Evolutionary conservation across 1,140 invertebrate species (phyloP), one percentile per base, ranked within the genome.

Genomic region (Thalassaphorura encarpata): DNA sequence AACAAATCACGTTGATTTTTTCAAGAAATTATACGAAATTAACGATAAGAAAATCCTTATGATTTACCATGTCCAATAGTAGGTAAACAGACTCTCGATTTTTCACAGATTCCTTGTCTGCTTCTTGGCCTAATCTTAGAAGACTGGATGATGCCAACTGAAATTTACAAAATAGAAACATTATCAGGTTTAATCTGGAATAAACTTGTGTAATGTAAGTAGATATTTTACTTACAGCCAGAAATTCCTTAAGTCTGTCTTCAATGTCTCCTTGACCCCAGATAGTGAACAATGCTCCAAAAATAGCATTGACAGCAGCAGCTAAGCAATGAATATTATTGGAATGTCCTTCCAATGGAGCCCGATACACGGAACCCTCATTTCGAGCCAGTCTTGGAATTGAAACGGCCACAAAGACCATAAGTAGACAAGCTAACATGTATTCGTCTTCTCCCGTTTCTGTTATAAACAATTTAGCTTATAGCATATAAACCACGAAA

Each of bases 241-340:
- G 73, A 70, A 99, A 99, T 71, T 99, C 97, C 68, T 98, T 97
- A 80, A 99, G 89, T 56, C 96, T 80, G 68, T 96, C 92, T 68
- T 96, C 92, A 63, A 96, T 93, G 70, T 99, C 97, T 23, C 86
- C 88, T 67, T 88, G 84, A 2, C 87, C 89, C 70, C 92, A 92
- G 53, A 97, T 87, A 1, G 90, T 93, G 68, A 99, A 99, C 21
- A 99, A 70, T 1, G 95, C 94, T 21, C 88, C 92, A 68, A 97
- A 96, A 54, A 99, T 88, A 66, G 92, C 87, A 70, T 98, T 99
- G 39, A 99, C 87, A 0, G 95, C 95, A 27, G 89, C 80, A 1
- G 92, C 89, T 75, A 99, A 84, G 67, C 95, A 98, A 70, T 99
- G 96, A 59, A 92, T 95, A 71, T 99, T 99, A 73, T 99, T 99